Evolutionary conservation across 2,888 invertebrate species (phyloP), one percentile per base, ranked within the genome.

Genomic region (Zelleria hepariella): DNA sequence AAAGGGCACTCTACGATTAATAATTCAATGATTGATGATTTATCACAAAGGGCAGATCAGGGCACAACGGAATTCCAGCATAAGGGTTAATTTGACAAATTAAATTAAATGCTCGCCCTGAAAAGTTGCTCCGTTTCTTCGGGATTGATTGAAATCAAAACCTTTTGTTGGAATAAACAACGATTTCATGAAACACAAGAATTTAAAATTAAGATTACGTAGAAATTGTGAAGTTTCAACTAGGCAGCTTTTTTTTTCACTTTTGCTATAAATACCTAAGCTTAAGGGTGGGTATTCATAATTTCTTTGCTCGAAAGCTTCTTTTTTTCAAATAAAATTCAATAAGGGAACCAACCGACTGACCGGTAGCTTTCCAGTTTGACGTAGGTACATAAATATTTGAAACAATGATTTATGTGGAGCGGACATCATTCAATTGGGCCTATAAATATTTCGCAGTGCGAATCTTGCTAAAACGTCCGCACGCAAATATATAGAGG

Each of bases 371-470:
- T 15, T 10, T 42, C 15, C 10, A 42, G 32, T 42, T 42, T 42
- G 32, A 3, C 10, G 1, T n/a, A n/a, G n/a, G n/a, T 42, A 42
- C 32, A 76, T 77, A 78, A 77, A 80, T 79, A 71, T 64, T 65
- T 62, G 62, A 66, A 66, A 72, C 75, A 78, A 75, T 77, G 78
- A 74, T 72, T 77, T 74, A 76, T 64, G 74, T n/a, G 74, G 72
- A 77, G 69, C 75, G 73, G 68, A 68, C 73, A 76, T 77, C 80
- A 77, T 73, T 77, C 77, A 75, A 77, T 73, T 73, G 77, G 72
- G 73, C 71, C 77, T 69, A 82, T 82, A 84, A 82, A 84, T 82
- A 83, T 80, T 80, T 77, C 72, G 76, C 81, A 73, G 74, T 77
- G 73, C 74, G 72, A 74, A 74, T 77, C 74, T 75, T 74, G 80